These are phyloP conservation scores for Micronisus gabar DNA, from an alignment of 2,113 vertebrate species.

Conservation along the genomic window DNA sequence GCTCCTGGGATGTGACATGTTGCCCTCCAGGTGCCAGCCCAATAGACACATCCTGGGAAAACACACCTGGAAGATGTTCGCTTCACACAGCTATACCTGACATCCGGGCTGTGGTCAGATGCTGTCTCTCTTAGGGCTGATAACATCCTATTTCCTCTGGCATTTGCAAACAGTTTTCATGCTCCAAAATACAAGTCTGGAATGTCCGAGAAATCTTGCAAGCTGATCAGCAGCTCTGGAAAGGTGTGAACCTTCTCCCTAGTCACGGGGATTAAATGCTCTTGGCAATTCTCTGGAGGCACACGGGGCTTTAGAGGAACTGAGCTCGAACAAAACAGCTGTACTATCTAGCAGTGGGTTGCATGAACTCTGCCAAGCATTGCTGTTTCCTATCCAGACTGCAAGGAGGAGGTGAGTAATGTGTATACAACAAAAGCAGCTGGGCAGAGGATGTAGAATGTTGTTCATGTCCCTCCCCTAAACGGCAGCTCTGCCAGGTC, in stretches of 20 bases:
- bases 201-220: neutral
- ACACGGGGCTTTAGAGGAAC: neutral
- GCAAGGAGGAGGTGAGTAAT: neutral
- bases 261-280: rapidly evolving
- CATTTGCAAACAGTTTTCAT: neutral
- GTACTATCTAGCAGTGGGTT: neutral
- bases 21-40: neutral
- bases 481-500: neutral
- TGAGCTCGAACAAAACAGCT: neutral
- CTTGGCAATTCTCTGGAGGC: neutral
- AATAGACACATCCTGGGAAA: neutral
- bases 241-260: neutral
- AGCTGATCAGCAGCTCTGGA: neutral
- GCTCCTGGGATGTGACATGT: neutral
- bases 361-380: neutral
- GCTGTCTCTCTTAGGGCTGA: neutral
- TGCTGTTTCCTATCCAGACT: neutral
- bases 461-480: neutral
- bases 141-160: neutral
- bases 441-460: neutral
- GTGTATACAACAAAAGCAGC: neutral
- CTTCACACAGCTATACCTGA: neutral
- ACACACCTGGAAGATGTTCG: neutral
- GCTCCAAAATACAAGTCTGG: neutral
- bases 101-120: neutral